A percentile compares a stretch with the other conserved stretches of the same genome.
phyloP scores from a whole-genome alignment of 2,888 invertebrate species.

The Polymixis lichenea region DNA sequence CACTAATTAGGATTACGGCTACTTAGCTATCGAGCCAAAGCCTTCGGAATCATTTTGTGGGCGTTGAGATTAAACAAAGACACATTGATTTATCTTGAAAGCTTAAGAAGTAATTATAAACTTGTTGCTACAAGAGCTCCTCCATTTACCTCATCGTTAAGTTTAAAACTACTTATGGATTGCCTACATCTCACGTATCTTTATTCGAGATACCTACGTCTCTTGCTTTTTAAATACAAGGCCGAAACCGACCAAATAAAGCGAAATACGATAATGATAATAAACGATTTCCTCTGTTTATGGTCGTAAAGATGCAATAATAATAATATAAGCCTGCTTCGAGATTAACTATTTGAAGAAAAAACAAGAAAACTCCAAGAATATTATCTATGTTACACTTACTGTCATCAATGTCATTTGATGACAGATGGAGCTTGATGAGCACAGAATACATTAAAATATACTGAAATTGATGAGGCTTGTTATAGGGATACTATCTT shows the following conservation, averaged over 20 bases:
- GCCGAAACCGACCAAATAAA: background rate
- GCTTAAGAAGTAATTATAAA: background rate
- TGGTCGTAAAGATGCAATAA: too few species aligned
- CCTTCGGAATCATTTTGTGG: conserved; percentile 5
- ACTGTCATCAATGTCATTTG: conserved; percentile 21
- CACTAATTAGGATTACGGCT: conserved; percentile 26
- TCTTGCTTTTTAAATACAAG: background rate
- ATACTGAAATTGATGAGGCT: too few species aligned
- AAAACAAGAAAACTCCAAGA: background rate
- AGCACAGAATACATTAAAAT: too few species aligned
- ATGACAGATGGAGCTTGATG: background rate
- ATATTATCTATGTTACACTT: background rate
- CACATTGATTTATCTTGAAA: conserved; percentile 1
- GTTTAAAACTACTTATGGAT: background rate
- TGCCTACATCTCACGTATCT: background rate
- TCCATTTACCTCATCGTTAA: background rate
- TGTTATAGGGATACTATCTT: background rate
- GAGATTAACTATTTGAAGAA: background rate
- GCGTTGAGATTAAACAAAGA: conserved; percentile 11
- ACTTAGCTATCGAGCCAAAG: conserved; percentile 1
- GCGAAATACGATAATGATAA: conserved; percentile 1
- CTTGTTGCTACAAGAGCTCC: background rate
- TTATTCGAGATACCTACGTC: background rate
- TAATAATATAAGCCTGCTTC: conserved; percentile 17
- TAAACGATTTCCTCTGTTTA: too few species aligned